Evolutionary conservation across 2,888 invertebrate species (phyloP), one percentile per base, ranked within the genome.

Genomic region (Opisthograptis luteolata): DNA sequence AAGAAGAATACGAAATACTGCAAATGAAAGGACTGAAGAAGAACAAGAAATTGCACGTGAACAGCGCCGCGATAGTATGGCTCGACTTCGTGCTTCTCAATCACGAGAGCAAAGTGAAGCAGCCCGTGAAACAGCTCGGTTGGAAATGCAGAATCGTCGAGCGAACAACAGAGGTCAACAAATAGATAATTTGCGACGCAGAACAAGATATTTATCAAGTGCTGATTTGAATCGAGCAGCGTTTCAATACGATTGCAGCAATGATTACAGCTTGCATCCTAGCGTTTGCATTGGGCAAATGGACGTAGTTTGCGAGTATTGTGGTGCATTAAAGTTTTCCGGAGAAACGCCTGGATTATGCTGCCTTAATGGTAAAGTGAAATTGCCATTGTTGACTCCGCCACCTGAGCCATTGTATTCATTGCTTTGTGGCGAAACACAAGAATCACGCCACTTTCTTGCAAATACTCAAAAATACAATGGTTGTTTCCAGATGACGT

Each of bases 311-410:
- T 25, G 15, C 27, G 17, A 17, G 20, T 12, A 17, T 32, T 45
- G 25, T 17, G 31, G 15, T 13, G 42, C 41, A 8, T 15, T 48
- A 0, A 48, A 48, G 9, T 48, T 22, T 24, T 68, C 62, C 62
- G 66, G 65, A 55, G 77, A 82, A 75, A 55, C 75, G 34, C 60
- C 66, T 61, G 81, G 76, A 61, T 70, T 81, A 66, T 82, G 77
- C 62, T 83, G 78, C 65, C 65, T 71, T 44, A 67, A 59, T 58
- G 78, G 78, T 51, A 80, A 82, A 73, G 72, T 81, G 52, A 67
- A 69, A 68, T 65, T 81, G 62, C 59, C 68, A 58, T 61, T 60
- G 69, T 65, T 82, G 58, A 52, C 54, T 43, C 41, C 68, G 55
- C 77, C 73, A 66, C 73, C 76, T 46, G 72, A 79, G 60, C 77